Percentiles rank a stretch among this genome's conserved stretches.
Evolutionary conservation across 1,140 invertebrate species (phyloP).

Genomic region (Homalodisca vitripennis): DNA sequence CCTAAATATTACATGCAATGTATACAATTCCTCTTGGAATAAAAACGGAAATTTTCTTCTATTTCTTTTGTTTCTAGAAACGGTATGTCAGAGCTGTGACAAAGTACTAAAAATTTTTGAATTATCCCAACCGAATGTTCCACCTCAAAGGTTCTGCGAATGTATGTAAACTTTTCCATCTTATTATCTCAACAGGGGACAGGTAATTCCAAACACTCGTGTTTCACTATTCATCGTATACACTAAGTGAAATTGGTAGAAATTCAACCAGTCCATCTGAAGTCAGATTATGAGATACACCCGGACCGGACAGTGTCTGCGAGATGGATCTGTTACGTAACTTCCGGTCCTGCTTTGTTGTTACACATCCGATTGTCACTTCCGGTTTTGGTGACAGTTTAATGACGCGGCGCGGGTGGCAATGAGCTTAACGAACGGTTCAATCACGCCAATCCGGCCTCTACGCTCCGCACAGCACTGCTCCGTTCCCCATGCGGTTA

Average conservation of each 20-base stretch:
- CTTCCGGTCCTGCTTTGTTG: slow-evolving; percentile 26
- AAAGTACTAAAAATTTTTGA: too few species aligned
- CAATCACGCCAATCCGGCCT: slow-evolving; percentile 22
- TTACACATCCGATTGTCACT: slow-evolving; percentile 30
- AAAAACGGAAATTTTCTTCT: too few species aligned
- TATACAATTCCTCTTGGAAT: too few species aligned
- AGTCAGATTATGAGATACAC: background rate
- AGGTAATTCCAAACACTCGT: too few species aligned
- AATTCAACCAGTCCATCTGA: background rate
- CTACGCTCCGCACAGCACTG: background rate
- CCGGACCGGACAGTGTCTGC: background rate
- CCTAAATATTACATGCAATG: too few species aligned
- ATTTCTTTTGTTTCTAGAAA: too few species aligned
- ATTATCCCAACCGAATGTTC: too few species aligned
- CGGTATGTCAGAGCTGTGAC: too few species aligned
- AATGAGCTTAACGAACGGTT: slow-evolving; percentile 19
- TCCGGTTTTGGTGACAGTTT: slow-evolving; percentile 32
- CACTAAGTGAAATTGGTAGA: slow-evolving; percentile 2
- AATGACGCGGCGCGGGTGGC: slow-evolving; percentile 24
- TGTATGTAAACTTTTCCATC: too few species aligned
- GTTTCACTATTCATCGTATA: too few species aligned
- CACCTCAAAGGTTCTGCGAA: too few species aligned
- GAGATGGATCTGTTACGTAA: slow-evolving; percentile 24
- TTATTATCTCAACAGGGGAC: too few species aligned
- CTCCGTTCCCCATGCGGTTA: background rate